Evolutionary conservation across 2,797 vertebrate species (phyloP).

Genomic region (Rhinella marina): DNA sequence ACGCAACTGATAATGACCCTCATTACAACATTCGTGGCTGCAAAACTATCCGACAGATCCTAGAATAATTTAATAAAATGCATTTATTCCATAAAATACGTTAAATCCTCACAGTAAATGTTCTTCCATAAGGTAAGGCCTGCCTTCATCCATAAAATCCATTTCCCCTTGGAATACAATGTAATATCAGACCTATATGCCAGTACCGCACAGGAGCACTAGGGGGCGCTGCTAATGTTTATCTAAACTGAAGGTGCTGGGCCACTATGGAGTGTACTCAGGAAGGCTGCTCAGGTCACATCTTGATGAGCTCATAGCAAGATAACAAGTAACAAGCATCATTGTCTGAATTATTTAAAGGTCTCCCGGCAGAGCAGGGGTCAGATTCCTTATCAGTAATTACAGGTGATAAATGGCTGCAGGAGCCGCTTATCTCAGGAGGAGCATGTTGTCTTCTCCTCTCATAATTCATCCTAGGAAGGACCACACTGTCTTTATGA

Average conservation of each 20-base stretch:
- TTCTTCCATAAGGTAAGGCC: not conserved
- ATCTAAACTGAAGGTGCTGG: not conserved
- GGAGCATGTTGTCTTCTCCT: conserved; percentile 23
- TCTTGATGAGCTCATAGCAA: conserved; percentile 44
- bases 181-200: not conserved
- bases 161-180: not conserved
- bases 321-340: conserved; percentile 44
- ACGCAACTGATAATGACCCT: not conserved
- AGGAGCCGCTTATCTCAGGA: conserved; percentile 21
- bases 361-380: conserved; percentile 9
- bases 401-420: conserved; percentile 38
- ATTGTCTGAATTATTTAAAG: conserved; percentile 48
- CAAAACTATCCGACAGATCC: too few species aligned
- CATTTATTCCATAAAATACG: not conserved
- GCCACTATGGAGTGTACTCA: conserved; percentile 9
- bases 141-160: not conserved
- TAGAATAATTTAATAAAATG: too few species aligned
- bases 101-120: not conserved
- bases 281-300: conserved; percentile 13
- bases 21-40: too few species aligned
- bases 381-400: conserved; percentile 47
- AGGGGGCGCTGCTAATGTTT: conserved; percentile 48
- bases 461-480: conserved; percentile 34
- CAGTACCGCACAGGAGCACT: not conserved
- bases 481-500: conserved; percentile 9